Base-by-base conservation (phyloP, 37 sponge, comb jelly and placozoan genomes). In the Axinella damicornis region DNA sequence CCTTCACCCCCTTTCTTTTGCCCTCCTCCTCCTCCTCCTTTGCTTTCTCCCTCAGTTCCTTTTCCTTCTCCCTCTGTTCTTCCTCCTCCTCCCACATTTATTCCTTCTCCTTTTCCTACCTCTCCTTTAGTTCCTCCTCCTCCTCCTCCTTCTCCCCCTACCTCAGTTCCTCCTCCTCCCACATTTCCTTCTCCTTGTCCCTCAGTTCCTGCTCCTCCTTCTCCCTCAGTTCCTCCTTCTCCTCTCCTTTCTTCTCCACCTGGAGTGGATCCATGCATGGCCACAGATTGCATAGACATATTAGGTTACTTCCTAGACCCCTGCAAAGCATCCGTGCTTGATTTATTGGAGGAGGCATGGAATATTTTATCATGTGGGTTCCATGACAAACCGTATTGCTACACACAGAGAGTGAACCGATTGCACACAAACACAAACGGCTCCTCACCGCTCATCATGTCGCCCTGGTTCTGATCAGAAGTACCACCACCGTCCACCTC, bases 21-120 rank as follows among this genome's bases (percentile, higher is more conserved):
- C 28, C 76, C 21, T 24, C 62, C 79, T 37, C 34, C 15, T 35
- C 24, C 79, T 39, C 41, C 27, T 30, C 65, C 19, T 64, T 53
- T 41, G 15, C n/a, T 21, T 31, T 36, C 76, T 76, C 33, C 33
- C 56, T 35, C 65, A 40, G 66, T 11, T 17, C 34, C 79, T 78
- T 30, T 36, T 53, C 12, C 53, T 2, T 6, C 18, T 77, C n/a
- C 77, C 2, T 4, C 53, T 40, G 4, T 13, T 11, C 25, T 55
- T 53, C 54, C 40, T 16, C 28, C 55, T 25, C 24, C 9, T 55
- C 24, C 40, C 18, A 11, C 24, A 13, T 76, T 61, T 76, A 4
- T 52, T 25, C 27, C 32, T 59, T 83, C 63, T 31, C 6, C 55
- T 21, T 24, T 62, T 41, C 57, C 60, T 25, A 37, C 62, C 28